These are phyloP conservation scores for Cryptus armator DNA, from an alignment of 2,888 invertebrate genomes.

Conservation along the genomic window DNA sequence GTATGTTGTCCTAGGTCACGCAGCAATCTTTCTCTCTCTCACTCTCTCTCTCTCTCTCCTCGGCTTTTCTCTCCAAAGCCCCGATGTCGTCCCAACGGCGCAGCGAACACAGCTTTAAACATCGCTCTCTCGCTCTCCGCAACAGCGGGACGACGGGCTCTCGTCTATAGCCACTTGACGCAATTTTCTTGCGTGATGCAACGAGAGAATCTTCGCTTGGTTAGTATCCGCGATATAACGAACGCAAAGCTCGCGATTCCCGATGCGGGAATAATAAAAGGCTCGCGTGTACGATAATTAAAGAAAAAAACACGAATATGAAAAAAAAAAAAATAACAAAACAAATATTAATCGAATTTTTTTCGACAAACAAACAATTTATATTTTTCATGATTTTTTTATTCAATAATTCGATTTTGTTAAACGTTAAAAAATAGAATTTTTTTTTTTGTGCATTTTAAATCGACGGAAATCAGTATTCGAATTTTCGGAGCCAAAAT, in stretches of 20 bases:
- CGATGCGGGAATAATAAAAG: slow-evolving; percentile 16
- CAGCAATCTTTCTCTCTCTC: slow-evolving; percentile 79
- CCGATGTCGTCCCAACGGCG: slow-evolving; percentile 16
- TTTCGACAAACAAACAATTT: not conserved
- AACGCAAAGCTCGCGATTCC: slow-evolving; percentile 5
- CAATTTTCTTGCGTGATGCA: slow-evolving; percentile 71
- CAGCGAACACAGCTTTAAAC: slow-evolving; percentile 45
- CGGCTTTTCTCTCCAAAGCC: slow-evolving; percentile 48
- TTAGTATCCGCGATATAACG: not conserved
- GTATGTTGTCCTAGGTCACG: slow-evolving; percentile 84
- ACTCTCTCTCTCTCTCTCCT: slow-evolving; percentile 60
- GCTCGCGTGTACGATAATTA: slow-evolving; percentile 15
- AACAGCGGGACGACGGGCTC: slow-evolving; percentile 5
- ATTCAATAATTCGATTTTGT: too few relatives aligned
- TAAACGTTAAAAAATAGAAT: too few relatives aligned
- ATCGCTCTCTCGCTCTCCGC: slow-evolving; percentile 34
- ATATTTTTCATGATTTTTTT: not conserved
- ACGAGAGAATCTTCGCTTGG: slow-evolving; percentile 60
- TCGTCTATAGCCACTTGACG: slow-evolving; percentile 61
- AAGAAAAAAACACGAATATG: not conserved
- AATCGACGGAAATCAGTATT: too few relatives aligned
- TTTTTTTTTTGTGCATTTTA: too few relatives aligned
- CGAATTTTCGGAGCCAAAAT: too few relatives aligned
- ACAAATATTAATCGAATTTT: not conserved
- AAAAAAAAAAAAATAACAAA: not conserved